Conservation (phyloP, 2,797 vertebrate genomes). For the Ibycter americanus region DNA sequence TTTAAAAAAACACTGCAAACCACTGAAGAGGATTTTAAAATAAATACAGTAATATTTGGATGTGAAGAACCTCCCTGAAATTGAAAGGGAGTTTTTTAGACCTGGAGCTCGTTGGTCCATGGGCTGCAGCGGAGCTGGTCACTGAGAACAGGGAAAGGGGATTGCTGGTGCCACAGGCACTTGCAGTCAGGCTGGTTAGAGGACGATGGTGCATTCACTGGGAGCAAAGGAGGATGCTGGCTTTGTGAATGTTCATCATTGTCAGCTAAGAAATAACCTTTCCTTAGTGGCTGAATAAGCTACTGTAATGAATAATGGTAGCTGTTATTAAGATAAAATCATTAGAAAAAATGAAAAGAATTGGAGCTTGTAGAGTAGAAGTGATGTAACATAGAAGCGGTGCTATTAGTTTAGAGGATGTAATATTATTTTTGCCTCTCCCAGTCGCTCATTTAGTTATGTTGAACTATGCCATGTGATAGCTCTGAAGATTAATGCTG, state of each 20-base stretch:
- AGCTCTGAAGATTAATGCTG: slow-evolving; percentile 41
- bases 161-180: background rate
- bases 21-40: background rate
- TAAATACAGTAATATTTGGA: background rate
- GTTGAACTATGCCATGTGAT: background rate
- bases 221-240: background rate
- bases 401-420: background rate
- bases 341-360: background rate
- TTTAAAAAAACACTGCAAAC: background rate
- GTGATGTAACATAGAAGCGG: background rate
- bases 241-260: background rate
- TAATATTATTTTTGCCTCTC: background rate
- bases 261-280: background rate
- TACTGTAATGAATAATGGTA: background rate
- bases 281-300: background rate
- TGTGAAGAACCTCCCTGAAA: background rate
- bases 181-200: background rate
- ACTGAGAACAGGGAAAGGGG: background rate
- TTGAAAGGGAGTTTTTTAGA: background rate
- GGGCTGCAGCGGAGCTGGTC: background rate
- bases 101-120: background rate
- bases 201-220: fast-evolving
- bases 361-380: background rate
- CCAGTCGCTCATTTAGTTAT: background rate
- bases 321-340: background rate